Evolutionary conservation across 92 coral and sea anemone species (phyloP), one percentile per base, ranked within the genome.

Genomic region (Montipora capitata): DNA sequence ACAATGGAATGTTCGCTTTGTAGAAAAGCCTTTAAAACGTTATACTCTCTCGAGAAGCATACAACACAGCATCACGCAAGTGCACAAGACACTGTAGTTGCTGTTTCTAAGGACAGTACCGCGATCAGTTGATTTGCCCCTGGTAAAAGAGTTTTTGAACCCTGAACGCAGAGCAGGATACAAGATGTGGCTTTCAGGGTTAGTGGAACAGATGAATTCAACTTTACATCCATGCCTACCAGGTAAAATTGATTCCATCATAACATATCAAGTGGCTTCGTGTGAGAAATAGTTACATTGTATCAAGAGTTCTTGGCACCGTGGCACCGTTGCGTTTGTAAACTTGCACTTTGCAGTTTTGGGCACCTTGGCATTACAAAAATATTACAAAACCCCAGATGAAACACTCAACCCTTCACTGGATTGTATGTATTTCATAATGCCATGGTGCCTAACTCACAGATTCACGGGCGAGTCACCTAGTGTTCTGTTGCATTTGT

Each of bases 161-260:
- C 64, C 42, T 16, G 64, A 49, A 74, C 49, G 44, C 63, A 61
- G 51, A 35, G 79, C 43, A 74, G 79, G 79, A 51, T n/a, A n/a
- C n/a, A n/a, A n/a, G n/a, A n/a, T n/a, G n/a, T n/a, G n/a, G n/a
- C n/a, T n/a, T n/a, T n/a, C n/a, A n/a, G n/a, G n/a, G n/a, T n/a
- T n/a, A n/a, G n/a, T n/a, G n/a, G n/a, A n/a, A n/a, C n/a, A n/a
- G n/a, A n/a, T n/a, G n/a, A n/a, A n/a, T n/a, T n/a, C n/a, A n/a
- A n/a, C n/a, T n/a, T n/a, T n/a, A n/a, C 85, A 80, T 66, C 85
- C 85, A 11, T 75, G 63, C 54, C 54, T 80, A 65, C 74, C 85
- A 80, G 63, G 85, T 80, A 80, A 80, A 49, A 49, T 74, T 11
- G 64, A 11, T 12, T 58, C 64, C 16, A 58, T 58, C n/a, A 58